These are phyloP conservation scores for Poeciliopsis turrubarensis DNA, from an alignment of 2,113 vertebrate species.

Conservation along the genomic window DNA sequence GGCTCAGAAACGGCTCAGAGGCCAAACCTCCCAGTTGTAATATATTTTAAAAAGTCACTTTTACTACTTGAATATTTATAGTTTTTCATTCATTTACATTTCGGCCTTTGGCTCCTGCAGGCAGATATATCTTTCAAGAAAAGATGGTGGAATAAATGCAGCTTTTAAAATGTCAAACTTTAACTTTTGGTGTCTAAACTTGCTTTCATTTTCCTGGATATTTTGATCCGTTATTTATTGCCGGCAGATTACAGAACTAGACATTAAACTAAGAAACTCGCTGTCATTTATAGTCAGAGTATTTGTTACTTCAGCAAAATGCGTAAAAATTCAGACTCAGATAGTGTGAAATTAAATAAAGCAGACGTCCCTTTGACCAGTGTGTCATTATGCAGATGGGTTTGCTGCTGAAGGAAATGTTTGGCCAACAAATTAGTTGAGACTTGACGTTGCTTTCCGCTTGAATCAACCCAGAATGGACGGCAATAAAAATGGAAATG, in stretches of 20 bases:
- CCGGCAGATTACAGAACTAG: background rate
- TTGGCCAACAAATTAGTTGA: constrained; percentile 67
- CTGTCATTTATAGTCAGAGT: constrained; percentile 1
- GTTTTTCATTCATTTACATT: constrained; percentile 54
- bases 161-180: constrained; percentile 41
- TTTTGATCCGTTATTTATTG: constrained; percentile 6
- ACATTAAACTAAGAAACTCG: constrained; percentile 5
- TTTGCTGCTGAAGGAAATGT: too few relatives aligned
- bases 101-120: constrained; percentile 34
- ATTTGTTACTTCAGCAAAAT: constrained; percentile 10
- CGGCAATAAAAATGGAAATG: constrained; percentile 82
- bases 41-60: constrained; percentile 50
- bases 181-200: constrained; percentile 22
- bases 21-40: constrained; percentile 53
- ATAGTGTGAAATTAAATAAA: constrained; percentile 32
- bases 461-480: constrained; percentile 74
- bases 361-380: constrained; percentile 43
- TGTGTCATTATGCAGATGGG: constrained; percentile 60
- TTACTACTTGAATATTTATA: constrained; percentile 62
- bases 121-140: constrained; percentile 44
- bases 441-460: constrained; percentile 66
- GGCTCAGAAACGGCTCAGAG: constrained; percentile 52
- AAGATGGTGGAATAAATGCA: constrained; percentile 41
- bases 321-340: constrained; percentile 2
- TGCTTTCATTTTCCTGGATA: constrained; percentile 17